Conservation (phyloP, 2,888 invertebrate genomes). For the Oegoconia quadripuncta region DNA sequence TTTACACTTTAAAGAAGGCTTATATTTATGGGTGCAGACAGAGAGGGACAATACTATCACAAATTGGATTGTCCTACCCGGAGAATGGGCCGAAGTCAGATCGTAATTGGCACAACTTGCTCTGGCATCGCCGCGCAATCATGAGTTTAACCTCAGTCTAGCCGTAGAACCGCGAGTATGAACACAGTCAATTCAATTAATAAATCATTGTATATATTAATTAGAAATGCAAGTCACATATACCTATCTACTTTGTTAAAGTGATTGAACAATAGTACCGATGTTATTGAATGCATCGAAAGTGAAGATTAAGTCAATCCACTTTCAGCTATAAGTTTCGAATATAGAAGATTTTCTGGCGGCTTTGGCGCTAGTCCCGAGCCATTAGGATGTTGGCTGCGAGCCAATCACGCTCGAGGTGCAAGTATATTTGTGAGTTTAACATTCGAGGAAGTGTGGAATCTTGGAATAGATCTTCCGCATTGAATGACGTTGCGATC, state of each 20-base stretch:
- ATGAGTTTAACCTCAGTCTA: slow-evolving; percentile 14
- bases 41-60: slow-evolving; percentile 57
- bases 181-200: not conserved
- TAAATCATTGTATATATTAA: not conserved
- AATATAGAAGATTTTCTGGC: slow-evolving; percentile 65
- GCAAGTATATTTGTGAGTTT: slow-evolving; percentile 71
- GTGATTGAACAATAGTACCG: too few species aligned
- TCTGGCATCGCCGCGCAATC: slow-evolving; percentile 38
- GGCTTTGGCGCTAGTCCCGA: slow-evolving; percentile 61
- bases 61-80: slow-evolving; percentile 66
- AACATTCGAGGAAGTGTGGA: slow-evolving; percentile 74
- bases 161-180: not conserved
- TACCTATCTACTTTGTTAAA: too few species aligned
- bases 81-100: slow-evolving; percentile 43
- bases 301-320: slow-evolving; percentile 54
- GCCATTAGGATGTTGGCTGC: slow-evolving; percentile 70
- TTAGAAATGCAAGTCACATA: too few species aligned
- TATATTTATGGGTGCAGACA: slow-evolving; percentile 28
- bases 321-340: slow-evolving; percentile 57
- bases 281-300: slow-evolving; percentile 18
- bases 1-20: slow-evolving; percentile 6
- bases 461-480: slow-evolving; percentile 67
- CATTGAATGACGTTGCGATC: slow-evolving; percentile 46
- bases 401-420: slow-evolving; percentile 60
- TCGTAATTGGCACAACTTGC: slow-evolving; percentile 52